Evolutionary conservation across 2,888 invertebrate species (phyloP).

Genomic region (Drosophila pegasa): DNA sequence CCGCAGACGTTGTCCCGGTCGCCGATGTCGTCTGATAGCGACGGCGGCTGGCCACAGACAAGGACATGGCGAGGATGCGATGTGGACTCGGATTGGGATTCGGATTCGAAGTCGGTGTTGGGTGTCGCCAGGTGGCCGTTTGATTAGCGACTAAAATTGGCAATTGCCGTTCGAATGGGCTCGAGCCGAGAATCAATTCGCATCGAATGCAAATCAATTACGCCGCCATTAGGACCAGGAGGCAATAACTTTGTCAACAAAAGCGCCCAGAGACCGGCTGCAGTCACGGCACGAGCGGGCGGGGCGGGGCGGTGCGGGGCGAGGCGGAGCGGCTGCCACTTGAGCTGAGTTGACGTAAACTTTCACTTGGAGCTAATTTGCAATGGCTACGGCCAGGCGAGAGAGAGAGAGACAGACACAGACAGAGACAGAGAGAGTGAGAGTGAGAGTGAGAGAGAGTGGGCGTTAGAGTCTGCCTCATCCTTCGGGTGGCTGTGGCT

Average conservation of each 20-base stretch:
- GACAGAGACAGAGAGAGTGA: conserved; percentile 5
- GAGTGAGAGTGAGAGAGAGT: conserved; percentile 2
- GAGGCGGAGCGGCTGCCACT: conserved; percentile 46
- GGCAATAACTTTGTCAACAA: conserved; percentile 78
- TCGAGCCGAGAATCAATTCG: conserved; percentile 65
- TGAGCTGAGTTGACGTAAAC: conserved; percentile 42
- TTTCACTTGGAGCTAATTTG: conserved; percentile 60
- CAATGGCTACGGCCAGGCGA: conserved; percentile 25
- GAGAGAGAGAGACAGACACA: conserved; percentile 8
- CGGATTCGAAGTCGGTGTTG: conserved; percentile 2
- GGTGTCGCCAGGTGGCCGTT: conserved; percentile 24
- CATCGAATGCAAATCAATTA: conserved; percentile 79
- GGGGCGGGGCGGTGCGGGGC: background rate
- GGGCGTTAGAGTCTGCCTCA: too few relatives aligned
- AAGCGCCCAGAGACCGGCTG: conserved; percentile 29
- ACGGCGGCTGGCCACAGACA: conserved; percentile 77
- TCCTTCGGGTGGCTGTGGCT: conserved; percentile 18
- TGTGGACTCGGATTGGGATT: background rate
- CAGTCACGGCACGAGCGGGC: conserved; percentile 29
- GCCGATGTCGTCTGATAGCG: conserved; percentile 67
- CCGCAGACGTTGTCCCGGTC: conserved; percentile 16
- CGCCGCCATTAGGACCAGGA: conserved; percentile 62
- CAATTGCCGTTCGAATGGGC: conserved; percentile 38
- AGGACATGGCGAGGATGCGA: conserved; percentile 60
- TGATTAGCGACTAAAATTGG: conserved; percentile 49